Evolutionary conservation across 1,140 invertebrate species (phyloP).

Genomic region (Caenorhabditis latens): DNA sequence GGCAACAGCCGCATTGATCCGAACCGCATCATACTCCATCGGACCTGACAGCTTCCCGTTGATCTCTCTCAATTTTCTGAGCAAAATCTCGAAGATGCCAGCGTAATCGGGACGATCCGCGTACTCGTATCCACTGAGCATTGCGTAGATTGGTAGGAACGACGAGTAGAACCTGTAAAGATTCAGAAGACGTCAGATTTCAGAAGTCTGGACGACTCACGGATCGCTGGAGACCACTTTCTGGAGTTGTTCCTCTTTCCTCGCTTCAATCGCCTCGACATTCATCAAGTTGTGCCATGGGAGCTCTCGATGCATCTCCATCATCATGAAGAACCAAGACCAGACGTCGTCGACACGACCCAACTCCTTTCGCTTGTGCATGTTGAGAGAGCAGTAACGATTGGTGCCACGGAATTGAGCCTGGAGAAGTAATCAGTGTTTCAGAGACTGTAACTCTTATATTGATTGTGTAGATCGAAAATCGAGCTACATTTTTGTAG

Average conservation of each 20-base stretch:
- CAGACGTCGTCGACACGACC: conserved; percentile 89
- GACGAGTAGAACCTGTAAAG: neutral
- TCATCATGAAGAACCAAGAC: conserved; percentile 77
- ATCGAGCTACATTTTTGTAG: too few relatives aligned
- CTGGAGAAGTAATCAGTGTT: neutral
- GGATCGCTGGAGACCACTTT: neutral
- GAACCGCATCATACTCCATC: conserved; percentile 1
- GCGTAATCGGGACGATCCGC: neutral
- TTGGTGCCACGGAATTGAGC: conserved; percentile 87
- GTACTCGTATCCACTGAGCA: neutral
- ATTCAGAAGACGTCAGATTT: too few relatives aligned
- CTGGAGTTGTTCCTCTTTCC: neutral
- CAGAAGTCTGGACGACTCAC: too few relatives aligned
- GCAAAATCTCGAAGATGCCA: neutral
- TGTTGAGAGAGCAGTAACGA: conserved; percentile 97
- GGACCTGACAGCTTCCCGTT: conserved; percentile 35
- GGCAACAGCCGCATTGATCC: neutral
- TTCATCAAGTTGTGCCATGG: neutral
- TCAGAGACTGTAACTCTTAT: too few relatives aligned
- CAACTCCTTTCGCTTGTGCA: conserved; percentile 90
- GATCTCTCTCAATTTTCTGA: neutral
- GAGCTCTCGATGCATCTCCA: conserved; percentile 26
- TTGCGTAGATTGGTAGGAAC: neutral
- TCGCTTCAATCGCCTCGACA: neutral
- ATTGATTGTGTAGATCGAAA: too few relatives aligned